Base-by-base conservation (phyloP, 53 echinoderm and acorn worm genomes). In the Echinometra lucunter region DNA sequence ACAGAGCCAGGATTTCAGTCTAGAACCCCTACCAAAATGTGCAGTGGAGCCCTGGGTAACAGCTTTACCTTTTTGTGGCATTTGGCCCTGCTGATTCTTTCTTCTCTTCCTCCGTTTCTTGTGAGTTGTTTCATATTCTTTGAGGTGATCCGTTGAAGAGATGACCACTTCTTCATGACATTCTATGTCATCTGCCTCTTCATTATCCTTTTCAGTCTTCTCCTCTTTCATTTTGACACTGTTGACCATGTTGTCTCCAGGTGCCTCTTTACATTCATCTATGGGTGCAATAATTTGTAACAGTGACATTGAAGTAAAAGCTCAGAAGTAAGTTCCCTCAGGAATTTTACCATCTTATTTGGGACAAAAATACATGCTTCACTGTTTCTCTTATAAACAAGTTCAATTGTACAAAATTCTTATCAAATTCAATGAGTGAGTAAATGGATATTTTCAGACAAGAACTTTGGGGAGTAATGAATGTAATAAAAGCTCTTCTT, bases 141-240 rank as follows among this genome's bases (percentile, higher is more conserved):
- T 96, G 37, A 99, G 97, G 47, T 97, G 95, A 23, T 94, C 74
- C 4, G 97, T 98, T 10, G 95, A 94, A 18, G 95, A 93, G 88
- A 74, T 91, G n/a, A 94, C 97, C 25, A 97, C 98, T 57, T 97
- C 97, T 56, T 95, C 69, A 37, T 95, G 69, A 53, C 97, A 58
- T 25, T 96, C 94, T 9, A 98, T 28, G 37, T 94, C 94, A 12
- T 82, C 74, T 37, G 92, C 95, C 67, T 49, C 45, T 27, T 63
- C 90, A 70, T 66, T 66, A 17, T 88, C 94, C 17, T 82, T 6
- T 15, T 60, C 38, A 23, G 37, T 58, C 38, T 60, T 25, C 23
- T 89, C 28, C n/a, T 85, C 85, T 13, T 85, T 49, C 85, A 12
- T 47, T 30, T 49, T 28, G 12, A 85, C 47, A 53, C 8, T 53